Percentiles rank a stretch among this genome's conserved stretches.
Evolutionary conservation across 2,797 vertebrate genomes (phyloP).

Genomic region (Gymnocypris eckloni): DNA sequence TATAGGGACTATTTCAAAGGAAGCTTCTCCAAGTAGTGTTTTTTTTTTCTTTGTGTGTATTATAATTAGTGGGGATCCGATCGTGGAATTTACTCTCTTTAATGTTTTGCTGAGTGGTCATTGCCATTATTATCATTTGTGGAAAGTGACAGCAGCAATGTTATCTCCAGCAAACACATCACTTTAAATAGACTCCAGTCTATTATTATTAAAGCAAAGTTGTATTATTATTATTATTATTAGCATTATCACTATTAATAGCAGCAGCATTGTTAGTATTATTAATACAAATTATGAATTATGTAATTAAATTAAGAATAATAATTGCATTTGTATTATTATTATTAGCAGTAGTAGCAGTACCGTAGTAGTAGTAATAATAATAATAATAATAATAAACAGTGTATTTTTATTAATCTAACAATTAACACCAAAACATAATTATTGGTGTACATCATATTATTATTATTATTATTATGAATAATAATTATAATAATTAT

Average conservation of each 20-base stretch:
- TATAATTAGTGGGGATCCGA: neutral
- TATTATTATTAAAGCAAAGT: neutral
- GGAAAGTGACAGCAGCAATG: neutral
- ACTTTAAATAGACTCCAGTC: neutral
- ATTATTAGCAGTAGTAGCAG: neutral
- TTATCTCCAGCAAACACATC: neutral
- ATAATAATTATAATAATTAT: neutral
- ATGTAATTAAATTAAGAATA: neutral
- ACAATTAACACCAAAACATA: neutral
- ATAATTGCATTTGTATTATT: neutral
- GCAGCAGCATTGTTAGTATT: neutral
- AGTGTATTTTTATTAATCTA: neutral
- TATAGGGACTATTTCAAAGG: neutral
- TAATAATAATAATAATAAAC: neutral
- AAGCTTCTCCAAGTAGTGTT: neutral
- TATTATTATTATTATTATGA: neutral
- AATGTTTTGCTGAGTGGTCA: neutral
- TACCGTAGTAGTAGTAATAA: neutral
- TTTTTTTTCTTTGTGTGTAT: neutral
- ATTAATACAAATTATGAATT: neutral
- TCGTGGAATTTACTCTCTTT: neutral
- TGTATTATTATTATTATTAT: no score
- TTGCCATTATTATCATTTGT: neutral
- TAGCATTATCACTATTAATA: no score
- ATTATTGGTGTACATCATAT: neutral